These are phyloP conservation scores for Melanotaenia duboulayi DNA, from an alignment of 2,113 vertebrate species.

Conservation along the genomic window DNA sequence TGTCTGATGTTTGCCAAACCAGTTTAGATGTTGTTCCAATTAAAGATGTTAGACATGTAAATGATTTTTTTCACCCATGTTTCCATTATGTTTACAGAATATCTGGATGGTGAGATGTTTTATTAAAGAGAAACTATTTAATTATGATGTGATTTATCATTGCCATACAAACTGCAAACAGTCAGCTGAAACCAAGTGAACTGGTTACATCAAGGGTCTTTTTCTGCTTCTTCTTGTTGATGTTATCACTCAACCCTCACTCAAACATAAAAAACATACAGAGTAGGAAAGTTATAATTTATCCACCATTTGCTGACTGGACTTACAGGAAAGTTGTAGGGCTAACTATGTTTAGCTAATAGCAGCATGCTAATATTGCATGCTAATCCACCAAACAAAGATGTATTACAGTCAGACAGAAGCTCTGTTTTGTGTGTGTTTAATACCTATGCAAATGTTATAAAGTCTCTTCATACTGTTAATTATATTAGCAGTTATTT, in stretches of 20 bases:
- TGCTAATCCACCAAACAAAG: not conserved
- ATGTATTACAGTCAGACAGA: not conserved
- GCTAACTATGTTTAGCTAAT: not conserved
- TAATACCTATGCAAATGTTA: not conserved
- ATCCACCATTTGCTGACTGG: not conserved
- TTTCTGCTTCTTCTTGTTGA: conserved; percentile 28
- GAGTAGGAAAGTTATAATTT: not conserved
- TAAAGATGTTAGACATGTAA: too few relatives aligned
- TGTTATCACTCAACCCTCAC: not conserved
- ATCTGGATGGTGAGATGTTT: too few relatives aligned
- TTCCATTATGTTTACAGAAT: too few relatives aligned
- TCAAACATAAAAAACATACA: not conserved
- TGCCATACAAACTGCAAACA: not conserved
- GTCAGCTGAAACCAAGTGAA: conserved; percentile 3
- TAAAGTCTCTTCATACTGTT: not conserved
- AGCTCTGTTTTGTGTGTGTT: too few relatives aligned
- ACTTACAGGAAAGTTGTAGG: not conserved
- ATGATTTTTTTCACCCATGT: too few relatives aligned
- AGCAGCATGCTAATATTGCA: not conserved
- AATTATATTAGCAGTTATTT: too few relatives aligned
- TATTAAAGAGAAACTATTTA: too few relatives aligned
- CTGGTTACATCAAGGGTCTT: conserved; percentile 4
- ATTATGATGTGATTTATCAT: too few relatives aligned
- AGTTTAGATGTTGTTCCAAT: too few relatives aligned
- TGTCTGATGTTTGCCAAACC: too few relatives aligned